Evolutionary conservation across 1,140 invertebrate genomes (phyloP), one percentile per base, ranked within the genome.

Genomic region (Drosophila mayri): DNA sequence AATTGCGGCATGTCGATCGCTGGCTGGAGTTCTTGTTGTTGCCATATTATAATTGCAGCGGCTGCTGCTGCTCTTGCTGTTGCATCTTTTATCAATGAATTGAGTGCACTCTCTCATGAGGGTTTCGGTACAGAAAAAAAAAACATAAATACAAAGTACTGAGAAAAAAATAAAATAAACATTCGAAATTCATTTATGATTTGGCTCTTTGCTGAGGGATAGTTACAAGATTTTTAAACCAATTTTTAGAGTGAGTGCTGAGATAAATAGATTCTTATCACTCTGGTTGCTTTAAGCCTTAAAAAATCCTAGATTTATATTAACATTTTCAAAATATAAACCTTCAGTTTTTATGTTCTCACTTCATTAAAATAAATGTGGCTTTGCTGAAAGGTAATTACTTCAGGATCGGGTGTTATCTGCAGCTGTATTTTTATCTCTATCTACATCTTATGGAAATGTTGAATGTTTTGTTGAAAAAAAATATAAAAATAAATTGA

Each of bases 81-180:
- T 90, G 84, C 85, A 88, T 90, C 85, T 90, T 88, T 90, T 90
- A 90, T 88, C 85, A 88, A 88, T 90, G 85, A 80, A 88, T 88
- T 90, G 87, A 88, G 78, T 90, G 35, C 79, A 80, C 85, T 90
- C 81, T 85, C 80, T 85, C 80, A 90, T 90, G 85, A 90, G 85
- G 86, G 85, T 85, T 57, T 60, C 37, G 32, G 44, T 28, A 72
- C 43, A 70, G 37, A 9, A 30, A 30, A 30, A 32, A 75, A 88
- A 64, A 68, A 90, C 76, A 75, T 77, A 74, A 87, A 79, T 57
- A 79, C 30, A 50, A 63, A 50, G 76, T 32, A 79, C 52, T 58
- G 65, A 49, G 70, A 41, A 37, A 68, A 65, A 63, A 12, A 35
- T 41, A 7, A 2, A 3, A 43, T 25, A 22, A 25, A 55, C 20